Base-by-base conservation (phyloP, 1,140 invertebrate species). In the Monomorium pharaonis region DNA sequence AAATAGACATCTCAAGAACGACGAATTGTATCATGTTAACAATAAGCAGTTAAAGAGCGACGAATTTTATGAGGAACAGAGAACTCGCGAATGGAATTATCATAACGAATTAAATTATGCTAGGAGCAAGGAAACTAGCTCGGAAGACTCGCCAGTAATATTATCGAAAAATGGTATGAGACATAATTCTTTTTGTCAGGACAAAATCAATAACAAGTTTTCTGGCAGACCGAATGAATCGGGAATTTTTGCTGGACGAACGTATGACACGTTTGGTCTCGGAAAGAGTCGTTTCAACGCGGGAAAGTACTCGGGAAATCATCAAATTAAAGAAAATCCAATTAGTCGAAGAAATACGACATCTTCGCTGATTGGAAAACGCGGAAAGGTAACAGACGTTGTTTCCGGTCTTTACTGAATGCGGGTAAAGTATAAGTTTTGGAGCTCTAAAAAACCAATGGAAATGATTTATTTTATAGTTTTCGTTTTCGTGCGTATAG, bases 351-450 rank as follows among this genome's bases (percentile, higher is more conserved):
- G 92, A 85, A 91, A 93, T 63, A 90, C 92, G 1, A 86, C 89
- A 0, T 86, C 91, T 0, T 89, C 91, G 2, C 54, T 87, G 27
- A 76, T 86, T 84, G 87, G 78, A 27, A 92, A 92, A 72, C 91
- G 92, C 14, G 93, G 90, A n/a, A 95, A 95, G 85, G 95, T 95
- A 14, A 95, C 95, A 6, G 94, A 95, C 37, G 86, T 95, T 44
- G 78, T 95, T 30, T 95, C 95, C 0, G 94, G 94, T 1, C 91
- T 95, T 37, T 95, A 95, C 80, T 93, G 74, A 91, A 56, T 10
- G 6, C 18, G 1, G 65, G 2, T n/a, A 33, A 18, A 49, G 7
- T 1, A 27, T 24, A 12, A 80, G 16, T 62, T 62, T 42, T 37
- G 10, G 12, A 24, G 33, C 16, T 58, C 9, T 30, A 58, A 58